Evolutionary conservation across 2,888 invertebrate genomes (phyloP).

Genomic region (Drosophila borborema): DNA sequence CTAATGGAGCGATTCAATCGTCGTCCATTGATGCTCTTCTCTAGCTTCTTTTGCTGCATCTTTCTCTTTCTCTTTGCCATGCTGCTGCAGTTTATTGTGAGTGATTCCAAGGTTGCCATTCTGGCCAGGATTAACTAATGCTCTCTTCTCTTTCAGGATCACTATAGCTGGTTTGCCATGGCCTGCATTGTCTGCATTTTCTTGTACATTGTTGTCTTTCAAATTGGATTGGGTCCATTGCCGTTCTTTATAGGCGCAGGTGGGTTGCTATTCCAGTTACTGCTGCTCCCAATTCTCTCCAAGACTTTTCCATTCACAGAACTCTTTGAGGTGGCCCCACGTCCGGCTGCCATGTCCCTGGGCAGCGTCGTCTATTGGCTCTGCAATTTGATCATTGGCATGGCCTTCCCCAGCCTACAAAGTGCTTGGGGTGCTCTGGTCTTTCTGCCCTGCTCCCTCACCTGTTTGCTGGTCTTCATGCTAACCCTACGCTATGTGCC

Average conservation of each 20-base stretch:
- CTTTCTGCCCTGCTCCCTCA: constrained; percentile 89
- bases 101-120: constrained; percentile 58
- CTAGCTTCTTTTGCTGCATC: constrained; percentile 87
- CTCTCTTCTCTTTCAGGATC: constrained; percentile 85
- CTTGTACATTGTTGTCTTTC: constrained; percentile 91
- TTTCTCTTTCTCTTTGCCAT: constrained; percentile 88
- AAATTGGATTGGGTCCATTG: constrained; percentile 93
- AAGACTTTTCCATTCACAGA: constrained; percentile 85
- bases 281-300: neutral
- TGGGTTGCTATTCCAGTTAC: constrained; percentile 65
- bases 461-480: constrained; percentile 76
- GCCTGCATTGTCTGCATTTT: constrained; percentile 90
- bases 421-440: constrained; percentile 88
- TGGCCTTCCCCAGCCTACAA: constrained; percentile 89
- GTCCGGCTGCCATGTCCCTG: constrained; percentile 93
- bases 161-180: constrained; percentile 89
- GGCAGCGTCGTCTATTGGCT: constrained; percentile 95
- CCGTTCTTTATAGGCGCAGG: constrained; percentile 94
- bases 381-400: constrained; percentile 93
- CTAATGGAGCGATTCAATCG: constrained; percentile 89
- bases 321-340: constrained; percentile 92
- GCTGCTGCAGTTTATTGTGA: constrained; percentile 88
- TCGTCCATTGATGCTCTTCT: constrained; percentile 88
- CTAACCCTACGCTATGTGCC: constrained; percentile 89
- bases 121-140: neutral